Evolutionary conservation across 2,888 invertebrate species (phyloP).

Genomic region (Muscina levida): DNA sequence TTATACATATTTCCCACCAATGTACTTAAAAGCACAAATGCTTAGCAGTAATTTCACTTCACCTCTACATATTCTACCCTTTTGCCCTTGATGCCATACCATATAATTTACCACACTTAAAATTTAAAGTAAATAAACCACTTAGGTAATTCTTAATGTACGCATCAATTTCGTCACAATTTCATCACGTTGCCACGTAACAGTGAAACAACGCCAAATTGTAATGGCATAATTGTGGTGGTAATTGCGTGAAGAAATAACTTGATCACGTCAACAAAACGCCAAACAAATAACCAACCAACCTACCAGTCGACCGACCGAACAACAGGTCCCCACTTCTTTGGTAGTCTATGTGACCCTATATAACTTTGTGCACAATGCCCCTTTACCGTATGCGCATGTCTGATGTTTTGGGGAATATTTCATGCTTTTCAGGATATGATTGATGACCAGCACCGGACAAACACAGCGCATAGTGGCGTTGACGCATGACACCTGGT

Average conservation of each 20-base stretch:
- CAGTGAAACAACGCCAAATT: conserved; percentile 12
- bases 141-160: not conserved
- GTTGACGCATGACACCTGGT: conserved; percentile 53
- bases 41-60: too few relatives aligned
- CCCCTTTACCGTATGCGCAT: not conserved
- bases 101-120: conserved; percentile 50
- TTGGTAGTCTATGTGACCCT: not conserved
- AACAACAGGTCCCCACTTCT: not conserved
- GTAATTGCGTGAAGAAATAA: conserved; percentile 71
- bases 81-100: too few relatives aligned
- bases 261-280: conserved; percentile 68
- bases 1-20: too few relatives aligned
- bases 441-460: conserved; percentile 38
- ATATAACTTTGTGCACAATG: not conserved
- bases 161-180: not conserved
- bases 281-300: not conserved
- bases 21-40: too few relatives aligned
- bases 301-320: too few relatives aligned
- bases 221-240: conserved; percentile 70
- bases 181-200: not conserved
- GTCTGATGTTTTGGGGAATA: not conserved
- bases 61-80: too few relatives aligned
- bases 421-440: conserved; percentile 36
- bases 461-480: not conserved
- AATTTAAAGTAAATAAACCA: conserved; percentile 20